These are phyloP conservation scores for Porites cylindrica DNA, from an alignment of 92 coral and sea anemone genomes.

Conservation along the genomic window DNA sequence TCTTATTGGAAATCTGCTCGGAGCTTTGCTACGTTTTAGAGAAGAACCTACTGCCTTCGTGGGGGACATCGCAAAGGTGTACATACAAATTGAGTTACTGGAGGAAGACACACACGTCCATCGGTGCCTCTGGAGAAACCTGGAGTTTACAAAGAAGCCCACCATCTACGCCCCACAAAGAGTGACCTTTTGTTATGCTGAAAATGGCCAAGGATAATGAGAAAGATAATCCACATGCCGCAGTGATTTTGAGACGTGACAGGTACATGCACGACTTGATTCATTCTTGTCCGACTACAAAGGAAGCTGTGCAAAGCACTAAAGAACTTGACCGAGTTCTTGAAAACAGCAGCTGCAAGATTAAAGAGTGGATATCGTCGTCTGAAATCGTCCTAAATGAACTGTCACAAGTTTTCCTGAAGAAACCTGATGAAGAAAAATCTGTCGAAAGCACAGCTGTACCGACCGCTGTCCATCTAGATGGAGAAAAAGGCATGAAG, in stretches of 20 bases:
- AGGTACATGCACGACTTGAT: conserved; percentile 57
- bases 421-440: not conserved
- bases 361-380: conserved; percentile 43
- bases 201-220: conserved; percentile 55
- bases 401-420: not conserved
- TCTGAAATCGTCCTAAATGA: not conserved
- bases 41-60: not conserved
- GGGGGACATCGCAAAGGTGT: conserved; percentile 65
- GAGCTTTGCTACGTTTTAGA: no score
- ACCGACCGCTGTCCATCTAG: conserved; percentile 25
- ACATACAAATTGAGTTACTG: conserved; percentile 33
- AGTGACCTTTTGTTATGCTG: conserved; percentile 50
- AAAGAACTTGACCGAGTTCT: conserved; percentile 53
- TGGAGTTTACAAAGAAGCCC: conserved; percentile 42
- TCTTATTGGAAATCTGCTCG: no score
- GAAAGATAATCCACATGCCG: conserved; percentile 31
- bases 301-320: conserved; percentile 13
- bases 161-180: conserved; percentile 39
- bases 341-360: conserved; percentile 52
- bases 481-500: conserved; percentile 58
- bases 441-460: not conserved
- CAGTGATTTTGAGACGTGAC: conserved; percentile 14
- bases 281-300: conserved; percentile 36
- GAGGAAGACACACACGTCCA: conserved; percentile 24
- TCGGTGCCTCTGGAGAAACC: conserved; percentile 53